A percentile compares a stretch with the other conserved stretches of the same genome.
These are phyloP conservation scores for Mormyrops boulengeri DNA, from an alignment of 2,797 vertebrate genomes.

Conservation along the genomic window DNA sequence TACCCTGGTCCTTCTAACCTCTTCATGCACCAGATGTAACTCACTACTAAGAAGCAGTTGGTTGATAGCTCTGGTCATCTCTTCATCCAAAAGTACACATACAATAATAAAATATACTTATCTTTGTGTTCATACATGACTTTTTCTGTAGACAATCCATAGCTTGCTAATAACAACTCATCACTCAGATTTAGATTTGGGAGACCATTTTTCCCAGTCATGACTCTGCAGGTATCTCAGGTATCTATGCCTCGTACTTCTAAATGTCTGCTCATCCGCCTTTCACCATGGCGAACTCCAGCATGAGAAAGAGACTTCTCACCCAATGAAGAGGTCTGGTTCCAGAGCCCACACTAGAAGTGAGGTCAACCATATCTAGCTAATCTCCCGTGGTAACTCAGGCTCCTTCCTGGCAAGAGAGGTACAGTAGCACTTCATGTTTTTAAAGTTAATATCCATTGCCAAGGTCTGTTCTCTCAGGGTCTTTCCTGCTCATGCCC, in stretches of 20 bases:
- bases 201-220: background rate
- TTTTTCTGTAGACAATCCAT: background rate
- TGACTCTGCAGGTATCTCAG: background rate
- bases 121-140: background rate
- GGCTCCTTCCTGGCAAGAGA: background rate
- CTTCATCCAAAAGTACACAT: background rate
- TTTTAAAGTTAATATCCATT: background rate
- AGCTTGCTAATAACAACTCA: background rate
- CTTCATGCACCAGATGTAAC: background rate
- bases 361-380: background rate
- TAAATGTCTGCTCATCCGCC: background rate
- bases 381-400: background rate
- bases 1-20: background rate
- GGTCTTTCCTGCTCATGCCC: background rate
- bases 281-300: background rate
- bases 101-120: background rate
- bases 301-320: background rate
- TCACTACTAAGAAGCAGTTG: background rate
- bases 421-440: background rate
- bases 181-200: background rate
- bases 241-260: background rate
- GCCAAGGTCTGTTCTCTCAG: background rate
- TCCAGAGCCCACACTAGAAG: background rate
- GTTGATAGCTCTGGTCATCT: background rate
- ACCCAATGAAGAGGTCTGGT: background rate